Evolutionary conservation across 1,140 invertebrate species (phyloP), one percentile per base, ranked within the genome.

Genomic region (Tetraneura akinire): DNA sequence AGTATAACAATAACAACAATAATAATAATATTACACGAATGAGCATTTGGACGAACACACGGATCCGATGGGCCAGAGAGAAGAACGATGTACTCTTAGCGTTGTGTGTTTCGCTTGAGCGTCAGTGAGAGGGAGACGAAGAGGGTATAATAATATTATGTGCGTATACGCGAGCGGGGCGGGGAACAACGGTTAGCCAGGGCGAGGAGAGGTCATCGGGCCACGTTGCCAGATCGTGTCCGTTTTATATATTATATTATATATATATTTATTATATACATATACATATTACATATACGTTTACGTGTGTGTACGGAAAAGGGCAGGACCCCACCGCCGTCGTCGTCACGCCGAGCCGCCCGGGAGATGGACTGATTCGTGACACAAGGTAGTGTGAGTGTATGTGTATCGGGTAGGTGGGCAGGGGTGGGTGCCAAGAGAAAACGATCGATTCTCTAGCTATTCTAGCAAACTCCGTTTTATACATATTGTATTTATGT

Each of bases 381-480:
- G 74, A 78, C 74, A 78, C 73, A 53, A 57, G 8, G 51, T 68
- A 18, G 14, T 45, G 29, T 14, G 45, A 10, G 66, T 16, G 21
- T 68, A 47, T 29, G 76, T 26, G 37, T 26, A n/a, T 42, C 13
- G 32, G 32, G 29, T 74, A 26, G 18, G 60, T 55, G 49, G 26
- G 14, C 18, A 21, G 73, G 73, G 73, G 68, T 71, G 68, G 68
- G 29, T 71, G 68, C 47, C 68, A 51, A 26, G 71, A 76, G 74
- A 78, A 78, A 78, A 78, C 74, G 74, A 78, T 78, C 74, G 74
- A 78, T 78, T 78, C 74, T 55, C 71, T 60, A 76, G 49, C 53
- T 78, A 47, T 78, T 78, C 74, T 78, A 78, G 74, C 74, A 47
- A 78, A 78, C 74, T 78, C 74, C 74, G 74, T 78, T 78, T 78